Evolutionary conservation across 53 echinoderm and acorn worm species (phyloP).

Genomic region (Mesocentrotus franciscanus): DNA sequence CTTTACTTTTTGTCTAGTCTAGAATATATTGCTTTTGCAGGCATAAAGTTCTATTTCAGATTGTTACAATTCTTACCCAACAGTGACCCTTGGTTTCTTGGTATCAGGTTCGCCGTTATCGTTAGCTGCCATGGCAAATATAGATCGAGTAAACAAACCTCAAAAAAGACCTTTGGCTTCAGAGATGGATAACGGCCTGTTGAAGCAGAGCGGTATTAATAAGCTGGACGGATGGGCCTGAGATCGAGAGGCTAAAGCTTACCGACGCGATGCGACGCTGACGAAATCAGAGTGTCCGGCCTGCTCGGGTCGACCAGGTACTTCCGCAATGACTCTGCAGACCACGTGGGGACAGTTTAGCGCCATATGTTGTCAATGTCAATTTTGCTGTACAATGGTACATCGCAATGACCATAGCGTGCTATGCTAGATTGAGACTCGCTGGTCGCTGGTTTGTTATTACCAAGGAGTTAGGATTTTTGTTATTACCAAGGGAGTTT

Average conservation of each 20-base stretch:
- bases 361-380: too few relatives aligned
- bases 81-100: conserved; percentile 42
- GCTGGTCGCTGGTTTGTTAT: too few relatives aligned
- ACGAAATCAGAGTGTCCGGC: too few relatives aligned
- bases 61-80: conserved; percentile 14
- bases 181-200: neutral
- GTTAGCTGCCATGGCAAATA: conserved; percentile 44
- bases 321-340: neutral
- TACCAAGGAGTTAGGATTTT: too few relatives aligned
- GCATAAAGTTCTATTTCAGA: neutral
- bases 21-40: too few relatives aligned
- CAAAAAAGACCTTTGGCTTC: neutral
- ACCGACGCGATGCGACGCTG: neutral
- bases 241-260: too few relatives aligned
- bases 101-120: conserved; percentile 58
- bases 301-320: neutral
- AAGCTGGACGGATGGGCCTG: neutral
- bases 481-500: too few relatives aligned
- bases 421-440: too few relatives aligned
- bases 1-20: too few relatives aligned
- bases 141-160: conserved; percentile 1
- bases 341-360: neutral
- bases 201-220: neutral
- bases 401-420: too few relatives aligned
- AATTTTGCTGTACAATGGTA: too few relatives aligned